phyloP scores from a whole-genome alignment of 2,888 invertebrate genomes.

The Pseudococcus jackbeardsleyi region DNA sequence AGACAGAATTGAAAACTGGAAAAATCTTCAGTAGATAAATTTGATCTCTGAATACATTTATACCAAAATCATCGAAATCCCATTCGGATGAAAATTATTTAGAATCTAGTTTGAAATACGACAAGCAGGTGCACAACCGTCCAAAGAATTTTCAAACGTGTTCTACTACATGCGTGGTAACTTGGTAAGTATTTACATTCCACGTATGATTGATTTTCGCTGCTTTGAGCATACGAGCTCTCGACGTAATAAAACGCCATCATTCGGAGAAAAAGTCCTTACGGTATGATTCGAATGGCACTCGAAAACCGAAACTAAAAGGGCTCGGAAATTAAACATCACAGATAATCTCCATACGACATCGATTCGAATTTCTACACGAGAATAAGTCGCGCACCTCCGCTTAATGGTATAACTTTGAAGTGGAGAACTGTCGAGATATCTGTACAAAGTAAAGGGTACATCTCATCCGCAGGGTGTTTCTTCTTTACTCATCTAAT shows the following conservation, averaged over 20 bases:
- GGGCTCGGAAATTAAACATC: background rate
- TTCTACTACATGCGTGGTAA: background rate
- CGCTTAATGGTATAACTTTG: background rate
- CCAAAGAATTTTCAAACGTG: background rate
- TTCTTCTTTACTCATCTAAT: background rate
- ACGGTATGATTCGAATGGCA: background rate
- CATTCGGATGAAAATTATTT: too few species aligned
- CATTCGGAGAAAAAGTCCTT: background rate
- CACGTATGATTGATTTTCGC: conserved; percentile 24
- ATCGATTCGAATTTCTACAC: background rate
- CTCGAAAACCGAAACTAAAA: background rate
- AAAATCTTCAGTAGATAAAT: too few species aligned
- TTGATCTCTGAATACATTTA: too few species aligned
- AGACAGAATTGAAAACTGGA: too few species aligned
- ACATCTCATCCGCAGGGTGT: background rate
- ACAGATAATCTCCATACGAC: background rate
- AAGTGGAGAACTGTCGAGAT: background rate
- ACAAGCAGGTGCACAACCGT: conserved; percentile 16
- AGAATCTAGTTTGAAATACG: background rate
- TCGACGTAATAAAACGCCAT: background rate
- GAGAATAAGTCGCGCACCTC: background rate
- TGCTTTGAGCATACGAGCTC: background rate
- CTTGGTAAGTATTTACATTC: conserved; percentile 1
- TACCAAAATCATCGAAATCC: too few species aligned
- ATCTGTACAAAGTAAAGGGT: background rate